phyloP scores from a whole-genome alignment of 2,797 vertebrate genomes.

The Hoplostethus atlanticus region DNA sequence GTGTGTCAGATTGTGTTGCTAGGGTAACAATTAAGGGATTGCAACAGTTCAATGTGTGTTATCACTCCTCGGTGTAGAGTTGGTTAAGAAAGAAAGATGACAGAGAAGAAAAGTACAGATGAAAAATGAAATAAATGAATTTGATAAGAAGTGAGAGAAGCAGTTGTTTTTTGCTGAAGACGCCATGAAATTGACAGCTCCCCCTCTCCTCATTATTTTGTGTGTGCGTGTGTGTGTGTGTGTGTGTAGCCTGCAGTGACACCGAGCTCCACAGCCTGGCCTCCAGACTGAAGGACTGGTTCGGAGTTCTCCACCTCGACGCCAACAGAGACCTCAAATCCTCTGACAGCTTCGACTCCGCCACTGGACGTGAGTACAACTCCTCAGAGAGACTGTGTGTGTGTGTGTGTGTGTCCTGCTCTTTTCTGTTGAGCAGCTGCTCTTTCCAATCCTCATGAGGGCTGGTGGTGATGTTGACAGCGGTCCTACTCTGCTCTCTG shows the following conservation, averaged over 20 bases:
- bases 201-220: constrained; percentile 37
- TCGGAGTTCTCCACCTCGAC: constrained; percentile 93
- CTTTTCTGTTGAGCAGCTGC: constrained; percentile 32
- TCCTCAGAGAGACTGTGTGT: constrained; percentile 6
- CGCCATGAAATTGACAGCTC: constrained; percentile 43
- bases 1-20: constrained; percentile 53
- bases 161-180: constrained; percentile 32
- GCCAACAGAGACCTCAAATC: constrained; percentile 87
- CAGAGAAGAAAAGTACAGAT: constrained; percentile 28
- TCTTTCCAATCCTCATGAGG: constrained; percentile 37
- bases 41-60: constrained; percentile 32
- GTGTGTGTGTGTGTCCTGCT: constrained; percentile 6
- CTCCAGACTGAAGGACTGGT: constrained; percentile 96
- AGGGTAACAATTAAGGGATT: constrained; percentile 53
- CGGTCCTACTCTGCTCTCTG: constrained; percentile 56
- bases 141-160: constrained; percentile 45
- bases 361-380: constrained; percentile 80
- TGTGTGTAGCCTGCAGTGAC: constrained; percentile 86
- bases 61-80: constrained; percentile 40
- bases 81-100: constrained; percentile 22
- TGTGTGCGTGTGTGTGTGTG: constrained; percentile 53
- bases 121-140: constrained; percentile 47
- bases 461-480: constrained; percentile 56
- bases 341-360: constrained; percentile 74
- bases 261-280: constrained; percentile 88